These are phyloP conservation scores for Caenorhabditis sp. DNA, from an alignment of 2,888 invertebrate species.

Conservation along the genomic window DNA sequence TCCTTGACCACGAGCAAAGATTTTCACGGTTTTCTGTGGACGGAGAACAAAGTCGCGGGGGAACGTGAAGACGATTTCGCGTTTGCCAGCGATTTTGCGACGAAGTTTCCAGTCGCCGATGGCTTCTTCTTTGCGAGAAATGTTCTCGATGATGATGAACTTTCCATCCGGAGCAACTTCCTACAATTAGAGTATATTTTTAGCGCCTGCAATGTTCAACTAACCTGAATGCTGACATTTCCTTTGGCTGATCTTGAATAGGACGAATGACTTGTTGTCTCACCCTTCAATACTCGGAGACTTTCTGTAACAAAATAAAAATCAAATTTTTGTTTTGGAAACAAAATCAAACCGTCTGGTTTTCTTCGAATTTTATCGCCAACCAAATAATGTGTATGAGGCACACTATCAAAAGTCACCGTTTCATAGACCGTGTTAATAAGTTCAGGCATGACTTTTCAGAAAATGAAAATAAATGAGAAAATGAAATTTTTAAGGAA, in stretches of 20 bases:
- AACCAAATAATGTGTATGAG: slow-evolving; percentile 37
- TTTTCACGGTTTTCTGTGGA: slow-evolving; percentile 64
- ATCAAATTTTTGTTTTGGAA: slow-evolving; percentile 2
- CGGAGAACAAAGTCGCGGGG: slow-evolving; percentile 59
- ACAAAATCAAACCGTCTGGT: slow-evolving; percentile 28
- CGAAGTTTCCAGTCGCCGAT: slow-evolving; percentile 71
- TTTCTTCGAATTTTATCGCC: slow-evolving; percentile 35
- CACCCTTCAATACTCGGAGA: slow-evolving; percentile 69
- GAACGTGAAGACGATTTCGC: slow-evolving; percentile 63
- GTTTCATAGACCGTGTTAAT: slow-evolving; percentile 28
- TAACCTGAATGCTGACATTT: slow-evolving; percentile 71
- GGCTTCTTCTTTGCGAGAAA: slow-evolving; percentile 70
- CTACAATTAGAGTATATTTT: slow-evolving; percentile 20
- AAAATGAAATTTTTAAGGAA: slow-evolving; percentile 5
- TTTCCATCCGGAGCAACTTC: slow-evolving; percentile 73
- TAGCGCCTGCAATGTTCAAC: not conserved
- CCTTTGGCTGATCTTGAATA: slow-evolving; percentile 74
- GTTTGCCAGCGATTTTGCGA: slow-evolving; percentile 71
- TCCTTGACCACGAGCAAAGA: slow-evolving; percentile 69
- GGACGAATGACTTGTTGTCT: slow-evolving; percentile 74
- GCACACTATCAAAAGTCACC: slow-evolving; percentile 39
- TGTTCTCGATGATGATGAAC: slow-evolving; percentile 71
- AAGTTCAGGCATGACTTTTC: slow-evolving; percentile 24
- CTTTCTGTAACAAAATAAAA: slow-evolving; percentile 20
- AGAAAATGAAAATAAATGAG: slow-evolving; percentile 9